These are phyloP conservation scores for Propsilocerus akamusi DNA, from an alignment of 1,140 invertebrate species.

Conservation along the genomic window DNA sequence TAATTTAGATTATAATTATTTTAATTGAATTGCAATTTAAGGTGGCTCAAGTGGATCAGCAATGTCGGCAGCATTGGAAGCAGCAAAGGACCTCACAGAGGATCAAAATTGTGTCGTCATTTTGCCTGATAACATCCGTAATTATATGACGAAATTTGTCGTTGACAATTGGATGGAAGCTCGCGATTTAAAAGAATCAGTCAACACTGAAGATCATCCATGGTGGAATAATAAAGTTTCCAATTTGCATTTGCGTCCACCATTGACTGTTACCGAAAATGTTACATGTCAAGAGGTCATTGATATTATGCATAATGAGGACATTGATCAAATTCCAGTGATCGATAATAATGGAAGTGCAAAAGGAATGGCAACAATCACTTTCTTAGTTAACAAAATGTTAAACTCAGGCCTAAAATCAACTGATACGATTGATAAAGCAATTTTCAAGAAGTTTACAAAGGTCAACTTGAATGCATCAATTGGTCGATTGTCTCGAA, in stretches of 20 bases:
- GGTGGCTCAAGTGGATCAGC: slow-evolving; percentile 84
- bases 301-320: slow-evolving; percentile 42
- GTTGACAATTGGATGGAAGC: slow-evolving; percentile 91
- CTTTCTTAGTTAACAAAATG: slow-evolving; percentile 49
- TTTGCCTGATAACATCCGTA: slow-evolving; percentile 86
- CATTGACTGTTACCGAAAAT: slow-evolving; percentile 33
- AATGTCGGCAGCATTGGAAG: slow-evolving; percentile 57
- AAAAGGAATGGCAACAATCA: slow-evolving; percentile 27
- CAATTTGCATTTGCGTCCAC: slow-evolving; percentile 34
- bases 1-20: no score
- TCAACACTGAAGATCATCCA: slow-evolving; percentile 36
- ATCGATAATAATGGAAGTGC: slow-evolving; percentile 36
- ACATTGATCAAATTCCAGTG: slow-evolving; percentile 50
- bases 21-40: no score
- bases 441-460: slow-evolving; percentile 53
- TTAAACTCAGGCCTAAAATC: slow-evolving; percentile 42
- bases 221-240: slow-evolving; percentile 53
- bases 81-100: slow-evolving; percentile 57
- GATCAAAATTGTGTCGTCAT: slow-evolving; percentile 80
- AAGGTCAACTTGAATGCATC: slow-evolving; percentile 42
- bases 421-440: slow-evolving; percentile 40
- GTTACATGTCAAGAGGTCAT: slow-evolving; percentile 46
- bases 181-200: slow-evolving; percentile 40
- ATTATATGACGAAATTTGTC: slow-evolving; percentile 98
- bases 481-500: slow-evolving; percentile 51